These are phyloP conservation scores for Dermochelys coriacea DNA, from an alignment of 2,797 vertebrate species.

Conservation along the genomic window DNA sequence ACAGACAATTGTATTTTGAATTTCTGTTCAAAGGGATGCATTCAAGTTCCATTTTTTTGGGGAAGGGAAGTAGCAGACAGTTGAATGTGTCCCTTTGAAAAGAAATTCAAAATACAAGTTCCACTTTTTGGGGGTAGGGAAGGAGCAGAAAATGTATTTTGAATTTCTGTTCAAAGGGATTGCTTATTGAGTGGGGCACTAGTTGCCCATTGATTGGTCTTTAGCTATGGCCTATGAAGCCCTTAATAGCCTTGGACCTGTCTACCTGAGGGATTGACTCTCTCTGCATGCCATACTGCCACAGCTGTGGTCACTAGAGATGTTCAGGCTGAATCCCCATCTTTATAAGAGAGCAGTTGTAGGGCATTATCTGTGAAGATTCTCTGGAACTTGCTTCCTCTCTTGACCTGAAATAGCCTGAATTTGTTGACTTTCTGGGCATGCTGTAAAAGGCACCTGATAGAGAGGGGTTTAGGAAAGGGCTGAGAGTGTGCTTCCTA, in stretches of 20 bases:
- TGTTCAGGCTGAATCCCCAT: not conserved
- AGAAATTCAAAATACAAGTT: not conserved
- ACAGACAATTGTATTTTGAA: not conserved
- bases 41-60: not conserved
- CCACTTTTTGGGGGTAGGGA: not conserved
- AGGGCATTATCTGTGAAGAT: rapidly evolving
- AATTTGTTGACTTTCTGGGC: not conserved
- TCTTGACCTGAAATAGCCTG: not conserved
- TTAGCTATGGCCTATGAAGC: not conserved
- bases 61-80: not conserved
- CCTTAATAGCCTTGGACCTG: not conserved
- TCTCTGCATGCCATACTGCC: rapidly evolving
- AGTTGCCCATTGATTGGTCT: not conserved
- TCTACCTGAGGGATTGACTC: not conserved
- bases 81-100: not conserved
- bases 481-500: not conserved
- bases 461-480: not conserved
- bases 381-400: not conserved
- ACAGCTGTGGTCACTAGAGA: not conserved
- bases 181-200: not conserved
- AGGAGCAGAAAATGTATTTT: not conserved
- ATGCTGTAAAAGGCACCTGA: not conserved
- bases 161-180: not conserved
- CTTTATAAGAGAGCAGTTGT: not conserved
- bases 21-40: not conserved